Evolutionary conservation across 2,113 vertebrate genomes (phyloP).

Genomic region (Clarias magur): DNA sequence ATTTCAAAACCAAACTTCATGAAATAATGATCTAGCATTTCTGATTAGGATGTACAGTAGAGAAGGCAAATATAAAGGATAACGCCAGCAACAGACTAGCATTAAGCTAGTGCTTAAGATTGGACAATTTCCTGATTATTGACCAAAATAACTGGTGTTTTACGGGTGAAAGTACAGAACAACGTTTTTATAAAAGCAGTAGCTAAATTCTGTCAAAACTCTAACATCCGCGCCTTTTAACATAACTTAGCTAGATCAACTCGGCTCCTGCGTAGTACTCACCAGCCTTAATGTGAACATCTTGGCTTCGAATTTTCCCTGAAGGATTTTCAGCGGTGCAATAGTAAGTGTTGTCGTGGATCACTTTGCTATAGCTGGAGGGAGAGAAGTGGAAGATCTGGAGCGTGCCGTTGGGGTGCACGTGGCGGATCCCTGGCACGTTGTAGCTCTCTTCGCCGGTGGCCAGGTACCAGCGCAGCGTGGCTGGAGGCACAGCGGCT

Average conservation of each 20-base stretch:
- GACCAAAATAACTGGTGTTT: background rate
- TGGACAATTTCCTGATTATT: background rate
- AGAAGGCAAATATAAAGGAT: background rate
- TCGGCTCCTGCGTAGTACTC: constrained; percentile 63
- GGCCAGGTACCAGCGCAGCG: constrained; percentile 97
- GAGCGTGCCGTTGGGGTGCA: constrained; percentile 98
- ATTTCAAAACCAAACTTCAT: background rate
- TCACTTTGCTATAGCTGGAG: constrained; percentile 99
- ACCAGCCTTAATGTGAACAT: constrained; percentile 99
- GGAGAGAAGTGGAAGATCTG: constrained; percentile 99
- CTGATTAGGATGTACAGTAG: background rate
- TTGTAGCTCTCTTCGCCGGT: constrained; percentile 99
- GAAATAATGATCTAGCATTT: background rate
- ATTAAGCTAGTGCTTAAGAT: background rate
- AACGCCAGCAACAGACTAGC: background rate
- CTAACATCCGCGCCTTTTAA: background rate
- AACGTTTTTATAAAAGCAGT: background rate
- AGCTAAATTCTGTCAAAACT: background rate
- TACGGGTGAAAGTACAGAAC: background rate
- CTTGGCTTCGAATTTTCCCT: constrained; percentile 99
- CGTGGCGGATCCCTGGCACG: constrained; percentile 98
- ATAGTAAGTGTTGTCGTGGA: constrained; percentile 99
- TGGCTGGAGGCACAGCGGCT: constrained; percentile 89
- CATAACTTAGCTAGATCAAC: background rate
- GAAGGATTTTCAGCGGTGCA: constrained; percentile 99